Base-by-base conservation (phyloP, 2,113 vertebrate species). In the Gobius niger region DNA sequence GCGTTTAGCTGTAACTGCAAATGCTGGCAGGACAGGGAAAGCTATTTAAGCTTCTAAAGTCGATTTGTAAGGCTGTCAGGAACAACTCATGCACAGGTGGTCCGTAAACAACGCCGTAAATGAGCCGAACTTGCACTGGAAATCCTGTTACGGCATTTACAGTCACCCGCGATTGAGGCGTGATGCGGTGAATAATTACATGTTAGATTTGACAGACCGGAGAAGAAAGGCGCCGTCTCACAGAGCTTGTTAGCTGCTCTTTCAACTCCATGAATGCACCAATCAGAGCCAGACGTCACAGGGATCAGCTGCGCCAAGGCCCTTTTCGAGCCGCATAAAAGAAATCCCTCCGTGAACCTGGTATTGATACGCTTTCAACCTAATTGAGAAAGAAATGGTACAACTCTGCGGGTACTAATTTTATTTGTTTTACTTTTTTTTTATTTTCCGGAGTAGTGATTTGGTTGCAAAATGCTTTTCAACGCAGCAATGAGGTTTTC, bases 221-320 rank as follows among this genome's bases (percentile, higher is more conserved):
- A 34, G 24, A 34, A 18, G 4, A 10, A 6, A 46, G 9, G 11
- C 57, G 44, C 15, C n/a, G n/a, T 10, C 15, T 63, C 44, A 24
- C 7, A 6, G 13, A 2, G n/a, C 59, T 67, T 57, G 13, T 60
- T 24, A 63, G 54, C 40, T 19, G 59, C 67, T 70, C 56, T 73
- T 81, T 73, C 47, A 79, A 15, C 59, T 19, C 4, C 51, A 72
- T 66, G 53, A 83, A 79, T 72, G 67, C 41, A 53, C 68, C 64
- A 77, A 78, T 80, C 53, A 77, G 75, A 24, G 13, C 10, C 18
- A 7, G 7, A 41, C 56, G 24, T 59, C 56, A 59, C 34, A 34
- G 7, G 56, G 9, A 59, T 40, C 56, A 7, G 24, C 24, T 14
- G 54, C 54, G 40, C 54, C 11, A 49, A 59, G 34, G 24, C 34